Percentiles rank a stretch among this genome's conserved stretches.
These are phyloP conservation scores for Periophthalmodon schlosseri DNA, from an alignment of 2,113 vertebrate genomes.

Conservation along the genomic window DNA sequence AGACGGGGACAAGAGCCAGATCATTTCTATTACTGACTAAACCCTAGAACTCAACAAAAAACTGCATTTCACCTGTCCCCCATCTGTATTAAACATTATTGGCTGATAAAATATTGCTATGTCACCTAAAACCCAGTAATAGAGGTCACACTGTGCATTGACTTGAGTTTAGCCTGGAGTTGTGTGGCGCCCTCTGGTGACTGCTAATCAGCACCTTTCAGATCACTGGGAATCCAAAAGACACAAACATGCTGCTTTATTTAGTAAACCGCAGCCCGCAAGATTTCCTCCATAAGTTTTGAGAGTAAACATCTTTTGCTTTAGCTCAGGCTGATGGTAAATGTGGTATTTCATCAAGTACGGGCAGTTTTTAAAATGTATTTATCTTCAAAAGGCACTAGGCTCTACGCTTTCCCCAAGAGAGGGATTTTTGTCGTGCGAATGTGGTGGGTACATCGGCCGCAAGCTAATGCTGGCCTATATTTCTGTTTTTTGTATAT, in stretches of 20 bases:
- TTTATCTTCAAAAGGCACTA: neutral
- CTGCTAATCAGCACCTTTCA: constrained; percentile 24
- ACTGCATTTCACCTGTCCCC: too few species aligned
- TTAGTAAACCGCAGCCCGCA: constrained; percentile 16
- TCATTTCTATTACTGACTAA: too few species aligned
- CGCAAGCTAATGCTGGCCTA: constrained; percentile 12
- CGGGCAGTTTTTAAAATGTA: neutral
- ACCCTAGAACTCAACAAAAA: too few species aligned
- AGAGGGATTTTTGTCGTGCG: neutral
- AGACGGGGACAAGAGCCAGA: too few species aligned
- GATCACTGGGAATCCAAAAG: constrained; percentile 12
- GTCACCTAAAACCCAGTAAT: neutral
- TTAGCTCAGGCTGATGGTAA: neutral
- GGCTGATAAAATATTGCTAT: too few species aligned
- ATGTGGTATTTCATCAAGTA: constrained; percentile 3
- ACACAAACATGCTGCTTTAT: constrained; percentile 2
- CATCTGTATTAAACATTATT: too few species aligned
- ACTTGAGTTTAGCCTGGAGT: constrained; percentile 8
- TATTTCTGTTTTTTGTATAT: neutral
- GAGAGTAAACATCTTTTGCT: constrained; percentile 5
- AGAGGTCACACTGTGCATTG: neutral
- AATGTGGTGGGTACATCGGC: neutral
- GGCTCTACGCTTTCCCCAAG: neutral
- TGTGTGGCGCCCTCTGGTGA: constrained; percentile 14
- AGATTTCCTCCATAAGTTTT: constrained; percentile 1